phyloP scores from a whole-genome alignment of 2,113 vertebrate species.

The Phalacrocorax pelagicus region DNA sequence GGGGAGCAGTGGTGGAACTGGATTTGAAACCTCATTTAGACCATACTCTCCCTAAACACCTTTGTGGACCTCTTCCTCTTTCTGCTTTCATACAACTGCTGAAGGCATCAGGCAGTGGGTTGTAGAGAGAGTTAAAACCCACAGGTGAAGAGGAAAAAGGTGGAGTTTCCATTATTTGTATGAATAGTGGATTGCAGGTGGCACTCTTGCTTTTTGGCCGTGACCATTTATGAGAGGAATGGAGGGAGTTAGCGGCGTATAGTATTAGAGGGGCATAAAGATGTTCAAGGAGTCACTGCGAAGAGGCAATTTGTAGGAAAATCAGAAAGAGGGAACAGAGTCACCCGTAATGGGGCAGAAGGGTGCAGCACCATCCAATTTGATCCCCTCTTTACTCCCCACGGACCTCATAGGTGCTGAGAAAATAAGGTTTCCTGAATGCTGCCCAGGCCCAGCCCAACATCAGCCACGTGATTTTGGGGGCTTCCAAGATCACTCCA shows the following conservation, averaged over 20 bases:
- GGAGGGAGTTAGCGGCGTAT: neutral
- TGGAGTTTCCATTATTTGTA: neutral
- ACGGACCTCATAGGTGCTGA: neutral
- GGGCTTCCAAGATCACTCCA: neutral
- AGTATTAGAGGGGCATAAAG: neutral
- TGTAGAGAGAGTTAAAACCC: neutral
- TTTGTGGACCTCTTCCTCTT: neutral
- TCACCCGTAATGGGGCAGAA: neutral
- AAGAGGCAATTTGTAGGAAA: neutral
- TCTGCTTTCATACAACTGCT: neutral
- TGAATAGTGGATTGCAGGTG: neutral
- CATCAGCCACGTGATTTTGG: neutral
- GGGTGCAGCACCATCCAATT: accelerated
- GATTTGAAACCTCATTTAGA: neutral
- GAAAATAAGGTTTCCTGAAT: neutral
- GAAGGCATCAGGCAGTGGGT: neutral
- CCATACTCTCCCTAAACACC: neutral
- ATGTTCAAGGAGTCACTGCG: neutral
- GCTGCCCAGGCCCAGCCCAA: neutral
- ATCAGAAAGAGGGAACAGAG: neutral
- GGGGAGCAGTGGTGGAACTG: neutral
- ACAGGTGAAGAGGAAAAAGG: neutral
- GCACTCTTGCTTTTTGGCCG: neutral
- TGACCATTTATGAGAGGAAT: neutral
- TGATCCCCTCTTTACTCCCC: neutral